Conservation (phyloP, 2,113 vertebrate species). For the Labeo rohita region DNA sequence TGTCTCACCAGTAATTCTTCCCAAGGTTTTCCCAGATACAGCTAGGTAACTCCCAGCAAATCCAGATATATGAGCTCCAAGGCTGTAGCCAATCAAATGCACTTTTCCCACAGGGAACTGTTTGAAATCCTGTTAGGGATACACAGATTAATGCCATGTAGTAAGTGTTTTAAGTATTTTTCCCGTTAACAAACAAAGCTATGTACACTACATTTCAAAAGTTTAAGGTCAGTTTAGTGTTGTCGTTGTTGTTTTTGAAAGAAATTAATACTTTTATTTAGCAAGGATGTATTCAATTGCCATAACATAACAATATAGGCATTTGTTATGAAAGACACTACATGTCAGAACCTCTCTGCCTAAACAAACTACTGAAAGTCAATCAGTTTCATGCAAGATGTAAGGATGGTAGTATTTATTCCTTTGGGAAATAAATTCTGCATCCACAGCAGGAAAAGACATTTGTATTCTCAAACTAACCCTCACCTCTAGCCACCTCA, state of each 20-base stretch:
- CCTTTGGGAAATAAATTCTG: not conserved
- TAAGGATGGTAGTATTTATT: not conserved
- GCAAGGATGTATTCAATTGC: not conserved
- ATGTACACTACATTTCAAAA: not conserved
- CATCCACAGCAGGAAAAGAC: not conserved
- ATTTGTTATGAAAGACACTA: not conserved
- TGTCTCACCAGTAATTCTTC: constrained; percentile 91
- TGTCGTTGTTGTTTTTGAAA: not conserved
- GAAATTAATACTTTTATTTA: not conserved
- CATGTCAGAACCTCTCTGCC: not conserved
- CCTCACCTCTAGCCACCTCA: constrained; percentile 86
- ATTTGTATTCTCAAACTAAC: not conserved
- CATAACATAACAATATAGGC: not conserved
- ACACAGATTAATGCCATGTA: constrained; percentile 63
- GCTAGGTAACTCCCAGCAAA: constrained; percentile 89
- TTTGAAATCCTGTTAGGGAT: constrained; percentile 74
- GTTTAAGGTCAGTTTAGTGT: not conserved
- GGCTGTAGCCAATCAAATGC: constrained; percentile 95
- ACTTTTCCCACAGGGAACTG: constrained; percentile 79
- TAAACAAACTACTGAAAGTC: not conserved
- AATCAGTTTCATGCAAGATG: not conserved
- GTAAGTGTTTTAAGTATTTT: not conserved
- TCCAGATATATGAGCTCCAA: constrained; percentile 93
- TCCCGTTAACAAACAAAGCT: not conserved
- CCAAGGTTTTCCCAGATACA: constrained; percentile 78